Evolutionary conservation across 1,140 invertebrate genomes (phyloP).

Genomic region (Sitobion miscanthi): DNA sequence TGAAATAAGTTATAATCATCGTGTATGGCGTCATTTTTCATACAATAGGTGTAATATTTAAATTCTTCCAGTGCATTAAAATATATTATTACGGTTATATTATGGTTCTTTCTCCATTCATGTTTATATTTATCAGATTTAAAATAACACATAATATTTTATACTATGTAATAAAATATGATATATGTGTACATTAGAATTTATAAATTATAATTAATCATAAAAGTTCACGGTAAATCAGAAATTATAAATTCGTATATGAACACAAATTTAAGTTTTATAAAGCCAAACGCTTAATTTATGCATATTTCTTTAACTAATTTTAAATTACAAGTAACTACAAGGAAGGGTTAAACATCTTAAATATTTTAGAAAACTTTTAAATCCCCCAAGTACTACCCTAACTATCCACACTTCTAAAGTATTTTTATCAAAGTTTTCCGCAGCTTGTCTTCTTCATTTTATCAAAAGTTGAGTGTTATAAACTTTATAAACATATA

Average conservation of each 20-base stretch:
- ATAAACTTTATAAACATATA: background rate
- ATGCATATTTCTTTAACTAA: constrained; percentile 7
- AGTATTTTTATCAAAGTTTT: constrained; percentile 34
- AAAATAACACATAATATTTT: background rate
- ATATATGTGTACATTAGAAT: background rate
- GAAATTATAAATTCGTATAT: background rate
- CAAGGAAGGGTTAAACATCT: constrained; percentile 15
- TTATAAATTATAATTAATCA: background rate
- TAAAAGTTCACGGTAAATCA: background rate
- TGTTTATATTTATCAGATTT: background rate
- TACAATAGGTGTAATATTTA: background rate
- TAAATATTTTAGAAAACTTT: constrained; percentile 28
- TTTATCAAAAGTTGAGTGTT: background rate
- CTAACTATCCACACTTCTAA: background rate
- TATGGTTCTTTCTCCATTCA: background rate
- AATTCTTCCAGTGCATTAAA: background rate
- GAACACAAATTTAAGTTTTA: background rate
- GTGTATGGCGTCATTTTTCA: no score
- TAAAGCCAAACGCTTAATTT: background rate
- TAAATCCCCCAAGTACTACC: background rate
- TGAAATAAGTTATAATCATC: background rate
- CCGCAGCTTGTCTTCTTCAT: background rate
- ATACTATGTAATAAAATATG: no score
- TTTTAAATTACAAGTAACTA: constrained; percentile 29
- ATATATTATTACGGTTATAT: background rate